A percentile compares a stretch with the other conserved stretches of the same genome.
phyloP scores from a whole-genome alignment of 30 jellyfish, hydroid and myxozoan species.

The Catostylus mosaicus region DNA sequence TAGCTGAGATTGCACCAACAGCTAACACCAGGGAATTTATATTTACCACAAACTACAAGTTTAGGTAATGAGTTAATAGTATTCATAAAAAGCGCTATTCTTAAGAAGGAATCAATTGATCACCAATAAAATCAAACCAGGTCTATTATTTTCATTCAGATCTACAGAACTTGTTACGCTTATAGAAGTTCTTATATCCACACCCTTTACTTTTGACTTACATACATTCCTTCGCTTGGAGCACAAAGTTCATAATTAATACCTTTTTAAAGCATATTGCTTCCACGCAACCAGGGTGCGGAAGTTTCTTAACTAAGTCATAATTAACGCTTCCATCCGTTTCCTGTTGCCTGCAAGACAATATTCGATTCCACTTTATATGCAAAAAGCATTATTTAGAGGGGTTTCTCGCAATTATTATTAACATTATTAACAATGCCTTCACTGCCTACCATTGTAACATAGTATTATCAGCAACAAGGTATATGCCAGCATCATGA shows the following conservation, averaged over 20 bases:
- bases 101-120: too few species aligned
- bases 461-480: too few species aligned
- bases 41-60: too few species aligned
- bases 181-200: neutral
- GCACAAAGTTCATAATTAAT: neutral
- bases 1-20: too few species aligned
- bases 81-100: too few species aligned
- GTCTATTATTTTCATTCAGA: neutral
- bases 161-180: neutral
- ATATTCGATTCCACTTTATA: neutral
- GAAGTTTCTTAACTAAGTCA: neutral
- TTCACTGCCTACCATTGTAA: too few species aligned
- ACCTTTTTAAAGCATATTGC: constrained; percentile 36
- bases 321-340: neutral
- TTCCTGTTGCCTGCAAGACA: neutral
- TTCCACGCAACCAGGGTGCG: constrained; percentile 40
- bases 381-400: neutral
- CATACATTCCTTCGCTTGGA: neutral
- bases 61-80: too few species aligned
- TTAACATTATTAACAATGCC: too few species aligned
- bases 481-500: too few species aligned
- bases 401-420: too few species aligned
- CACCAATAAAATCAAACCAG: too few species aligned
- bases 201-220: neutral
- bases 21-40: too few species aligned